phyloP scores from a whole-genome alignment of 2,113 vertebrate species.

The Mystacornis crossleyi region DNA sequence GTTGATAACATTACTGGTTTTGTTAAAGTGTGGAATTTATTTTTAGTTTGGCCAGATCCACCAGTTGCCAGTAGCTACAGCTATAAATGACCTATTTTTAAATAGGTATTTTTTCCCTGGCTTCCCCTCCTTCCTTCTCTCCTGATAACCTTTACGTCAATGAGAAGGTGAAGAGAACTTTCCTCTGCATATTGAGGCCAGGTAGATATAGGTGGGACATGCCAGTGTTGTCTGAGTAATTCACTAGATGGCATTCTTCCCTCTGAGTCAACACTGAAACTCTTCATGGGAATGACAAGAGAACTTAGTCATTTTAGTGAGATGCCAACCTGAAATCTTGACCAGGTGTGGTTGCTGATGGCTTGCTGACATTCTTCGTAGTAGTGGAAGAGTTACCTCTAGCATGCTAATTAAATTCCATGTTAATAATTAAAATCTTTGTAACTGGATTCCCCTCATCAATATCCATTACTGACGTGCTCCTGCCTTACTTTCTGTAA shows the following conservation, averaged over 20 bases:
- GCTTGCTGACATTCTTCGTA: background rate
- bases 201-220: background rate
- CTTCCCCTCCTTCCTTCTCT: background rate
- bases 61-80: background rate
- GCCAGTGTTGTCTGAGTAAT: background rate
- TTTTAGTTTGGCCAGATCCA: background rate
- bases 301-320: background rate
- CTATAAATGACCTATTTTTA: conserved; percentile 8
- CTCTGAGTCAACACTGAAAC: background rate
- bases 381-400: background rate
- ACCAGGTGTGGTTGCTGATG: background rate
- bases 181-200: background rate
- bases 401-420: background rate
- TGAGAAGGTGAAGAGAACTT: background rate
- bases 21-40: background rate
- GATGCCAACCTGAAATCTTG: background rate
- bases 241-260: background rate
- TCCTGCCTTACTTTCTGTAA: background rate
- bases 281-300: background rate
- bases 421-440: conserved; percentile 34
- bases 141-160: background rate
- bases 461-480: background rate
- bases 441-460: background rate
- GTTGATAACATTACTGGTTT: background rate
- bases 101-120: background rate